Base-by-base conservation (phyloP, 2,888 invertebrate genomes). In the Lithophane leautieri region DNA sequence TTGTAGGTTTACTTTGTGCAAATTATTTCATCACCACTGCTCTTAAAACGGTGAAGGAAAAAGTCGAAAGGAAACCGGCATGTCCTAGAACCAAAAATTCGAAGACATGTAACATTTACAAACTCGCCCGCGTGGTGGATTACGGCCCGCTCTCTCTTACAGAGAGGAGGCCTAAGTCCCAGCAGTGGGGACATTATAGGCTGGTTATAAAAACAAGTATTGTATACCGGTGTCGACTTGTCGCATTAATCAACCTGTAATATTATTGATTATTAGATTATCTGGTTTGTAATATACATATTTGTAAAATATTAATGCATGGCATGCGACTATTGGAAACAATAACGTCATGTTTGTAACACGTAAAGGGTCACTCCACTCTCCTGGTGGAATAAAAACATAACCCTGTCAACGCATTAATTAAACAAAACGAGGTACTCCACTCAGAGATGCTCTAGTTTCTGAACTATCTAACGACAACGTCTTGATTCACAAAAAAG, bases 291-390 rank as follows among this genome's bases (percentile, higher is more conserved):
- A 44, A n/a, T 16, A 52, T 9, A n/a, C 42, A 74, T 22, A 22
- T 40, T 34, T 54, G 25, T 34, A 25, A 40, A 16, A 4, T 47
- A 56, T 8, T 44, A 7, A 7, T 40, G 25, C 28, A 34, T 47
- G 34, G 11, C 72, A 76, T 56, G 44, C 14, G 16, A 28, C 28
- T n/a, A 44, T 73, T 62, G 34, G 8, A 54, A 54, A 56, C 16
- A 62, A 75, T n/a, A 25, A 40, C 6, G 19, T 16, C 11, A 34
- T 44, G 16, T 54, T 40, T 25, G 7, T 6, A 4, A n/a, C 34
- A 60, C 9, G 58, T n/a, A 47, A 22, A 61, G 44, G 4, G 22
- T n/a, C 7, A 50, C 19, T 40, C 2, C 16, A 61, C 2, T 40
- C 9, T 14, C 9, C 25, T 56, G 11, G 54, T n/a, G 25, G 14